Conservation (phyloP, 2,888 invertebrate species). For the Cosmia trapezina region DNA sequence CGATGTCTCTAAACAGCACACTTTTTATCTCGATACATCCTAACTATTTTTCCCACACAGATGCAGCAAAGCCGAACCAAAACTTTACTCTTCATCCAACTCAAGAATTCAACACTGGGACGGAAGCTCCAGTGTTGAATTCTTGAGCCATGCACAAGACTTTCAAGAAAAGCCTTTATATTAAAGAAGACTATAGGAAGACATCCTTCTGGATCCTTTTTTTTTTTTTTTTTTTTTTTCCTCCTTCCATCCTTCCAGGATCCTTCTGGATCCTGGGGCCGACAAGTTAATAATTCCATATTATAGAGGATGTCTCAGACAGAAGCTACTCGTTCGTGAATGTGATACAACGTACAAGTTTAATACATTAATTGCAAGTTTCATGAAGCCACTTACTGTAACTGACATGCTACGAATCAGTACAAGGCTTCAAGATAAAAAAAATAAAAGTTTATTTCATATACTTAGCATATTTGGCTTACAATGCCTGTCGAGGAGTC, state of each 20-base stretch:
- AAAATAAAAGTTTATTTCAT: too few species aligned
- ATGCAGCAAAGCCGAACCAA: background rate
- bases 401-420: conserved; percentile 6
- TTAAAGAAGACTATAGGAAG: background rate
- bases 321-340: too few species aligned
- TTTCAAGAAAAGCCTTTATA: background rate
- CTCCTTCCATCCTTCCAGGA: too few species aligned
- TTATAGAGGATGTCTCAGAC: too few species aligned
- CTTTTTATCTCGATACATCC: background rate
- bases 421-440: background rate
- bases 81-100: background rate
- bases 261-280: background rate
- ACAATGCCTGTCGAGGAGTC: too few species aligned
- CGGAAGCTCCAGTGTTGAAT: too few species aligned
- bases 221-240: too few species aligned
- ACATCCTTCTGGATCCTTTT: too few species aligned
- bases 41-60: background rate
- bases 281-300: background rate
- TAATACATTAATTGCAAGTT: background rate
- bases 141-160: background rate
- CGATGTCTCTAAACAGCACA: too few species aligned
- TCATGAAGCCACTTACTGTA: background rate
- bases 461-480: too few species aligned
- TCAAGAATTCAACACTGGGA: background rate
- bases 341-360: too few species aligned